Percentiles rank a stretch among this genome's conserved stretches.
phyloP scores from a whole-genome alignment of 2,797 vertebrate genomes.

The Pterois miles region DNA sequence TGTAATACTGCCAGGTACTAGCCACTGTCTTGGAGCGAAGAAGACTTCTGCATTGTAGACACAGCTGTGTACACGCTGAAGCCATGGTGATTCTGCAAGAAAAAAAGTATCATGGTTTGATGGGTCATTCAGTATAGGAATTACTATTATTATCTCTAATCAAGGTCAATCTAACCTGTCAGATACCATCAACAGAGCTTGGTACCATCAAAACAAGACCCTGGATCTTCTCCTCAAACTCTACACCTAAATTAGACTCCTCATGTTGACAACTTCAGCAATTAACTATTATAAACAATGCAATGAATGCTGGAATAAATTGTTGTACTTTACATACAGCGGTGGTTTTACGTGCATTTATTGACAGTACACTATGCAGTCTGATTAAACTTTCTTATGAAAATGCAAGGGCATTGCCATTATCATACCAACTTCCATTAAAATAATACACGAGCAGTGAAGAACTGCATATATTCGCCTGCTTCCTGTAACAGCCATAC shows the following conservation, averaged over 20 bases:
- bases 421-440: background rate
- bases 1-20: constrained; percentile 9
- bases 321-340: background rate
- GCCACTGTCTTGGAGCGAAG: constrained; percentile 42
- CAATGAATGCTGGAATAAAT: background rate
- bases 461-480: background rate
- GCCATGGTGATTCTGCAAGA: constrained; percentile 65
- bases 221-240: background rate
- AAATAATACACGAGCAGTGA: background rate
- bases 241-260: background rate
- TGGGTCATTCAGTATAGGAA: background rate
- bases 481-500: background rate
- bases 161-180: background rate
- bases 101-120: constrained; percentile 3
- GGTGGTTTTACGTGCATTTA: background rate
- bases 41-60: constrained; percentile 65
- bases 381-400: background rate
- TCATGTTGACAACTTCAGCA: background rate
- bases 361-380: background rate
- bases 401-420: background rate
- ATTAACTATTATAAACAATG: background rate
- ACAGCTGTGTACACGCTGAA: constrained; percentile 56
- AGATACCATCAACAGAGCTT: background rate
- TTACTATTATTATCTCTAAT: background rate
- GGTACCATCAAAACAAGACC: background rate